Percentiles rank a stretch among this genome's conserved stretches.
Conservation (phyloP, 2,888 invertebrate genomes). For the Drosophila suboccidentalis region DNA sequence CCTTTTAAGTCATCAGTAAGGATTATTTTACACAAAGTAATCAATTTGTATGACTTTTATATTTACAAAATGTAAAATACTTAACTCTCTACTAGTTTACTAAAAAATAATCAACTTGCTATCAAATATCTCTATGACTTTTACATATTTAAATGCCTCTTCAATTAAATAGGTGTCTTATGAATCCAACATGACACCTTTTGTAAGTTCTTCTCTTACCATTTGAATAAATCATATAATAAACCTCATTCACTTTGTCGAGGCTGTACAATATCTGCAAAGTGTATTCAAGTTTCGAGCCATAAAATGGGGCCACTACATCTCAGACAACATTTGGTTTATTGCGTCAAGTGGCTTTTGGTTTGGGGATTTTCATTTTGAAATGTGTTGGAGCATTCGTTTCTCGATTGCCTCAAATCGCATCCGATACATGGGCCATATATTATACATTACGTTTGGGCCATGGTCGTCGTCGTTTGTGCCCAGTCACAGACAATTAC, state of each 20-base stretch:
- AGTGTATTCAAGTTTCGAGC: conserved; percentile 34
- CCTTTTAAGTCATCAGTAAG: background rate
- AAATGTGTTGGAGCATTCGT: conserved; percentile 71
- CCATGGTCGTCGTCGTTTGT: conserved; percentile 20
- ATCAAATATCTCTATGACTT: background rate
- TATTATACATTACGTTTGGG: conserved; percentile 73
- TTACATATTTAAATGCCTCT: background rate
- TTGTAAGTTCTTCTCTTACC: background rate
- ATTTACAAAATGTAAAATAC: too few species aligned
- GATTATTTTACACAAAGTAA: background rate
- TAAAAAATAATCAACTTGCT: background rate
- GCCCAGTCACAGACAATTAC: conserved; percentile 77
- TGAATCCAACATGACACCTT: too few species aligned
- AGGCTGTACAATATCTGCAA: background rate
- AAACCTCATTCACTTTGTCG: background rate
- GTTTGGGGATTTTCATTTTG: conserved; percentile 78
- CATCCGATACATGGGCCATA: conserved; percentile 70
- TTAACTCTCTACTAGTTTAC: background rate
- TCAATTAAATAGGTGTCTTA: background rate
- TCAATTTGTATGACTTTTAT: too few species aligned
- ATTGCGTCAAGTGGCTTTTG: conserved; percentile 83
- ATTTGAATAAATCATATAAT: conserved; percentile 8
- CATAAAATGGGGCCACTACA: background rate
- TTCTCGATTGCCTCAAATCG: conserved; percentile 72
- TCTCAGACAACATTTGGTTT: conserved; percentile 66